Conservation (phyloP, 1,140 invertebrate species). For the Ceratina japonica region DNA sequence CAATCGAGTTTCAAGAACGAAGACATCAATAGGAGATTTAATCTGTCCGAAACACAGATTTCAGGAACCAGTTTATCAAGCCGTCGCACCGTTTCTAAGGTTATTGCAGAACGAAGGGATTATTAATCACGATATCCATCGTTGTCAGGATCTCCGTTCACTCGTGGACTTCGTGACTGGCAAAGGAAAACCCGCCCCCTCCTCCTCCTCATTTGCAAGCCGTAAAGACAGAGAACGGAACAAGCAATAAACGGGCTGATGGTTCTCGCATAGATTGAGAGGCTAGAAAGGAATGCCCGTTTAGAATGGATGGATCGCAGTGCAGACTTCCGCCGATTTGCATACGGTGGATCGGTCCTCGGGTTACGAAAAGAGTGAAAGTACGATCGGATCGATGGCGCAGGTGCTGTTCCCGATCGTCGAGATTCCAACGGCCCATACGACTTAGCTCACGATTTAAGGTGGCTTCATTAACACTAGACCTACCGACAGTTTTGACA, state of each 20-base stretch:
- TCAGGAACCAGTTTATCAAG: background rate
- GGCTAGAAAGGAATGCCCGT: background rate
- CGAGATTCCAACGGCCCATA: background rate
- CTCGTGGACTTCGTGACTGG: background rate
- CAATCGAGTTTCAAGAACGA: too few species aligned
- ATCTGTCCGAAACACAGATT: background rate
- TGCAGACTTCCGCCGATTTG: constrained; percentile 12
- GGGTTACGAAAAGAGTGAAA: constrained; percentile 60
- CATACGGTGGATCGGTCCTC: constrained; percentile 6
- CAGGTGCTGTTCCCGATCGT: constrained; percentile 54
- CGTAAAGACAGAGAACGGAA: background rate
- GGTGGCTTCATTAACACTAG: too few species aligned
- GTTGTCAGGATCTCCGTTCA: background rate
- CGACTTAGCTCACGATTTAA: too few species aligned
- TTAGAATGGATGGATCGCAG: background rate
- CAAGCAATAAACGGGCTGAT: background rate
- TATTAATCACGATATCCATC: constrained; percentile 2
- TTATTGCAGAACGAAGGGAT: background rate
- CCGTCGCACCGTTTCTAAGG: background rate
- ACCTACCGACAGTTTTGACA: too few species aligned
- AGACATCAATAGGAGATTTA: too few species aligned
- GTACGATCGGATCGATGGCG: constrained; percentile 20
- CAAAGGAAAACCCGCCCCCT: constrained; percentile 1
- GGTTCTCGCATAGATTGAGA: background rate
- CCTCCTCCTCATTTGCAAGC: background rate